Conservation (phyloP, 2,113 vertebrate genomes). For the Lanius collurio region DNA sequence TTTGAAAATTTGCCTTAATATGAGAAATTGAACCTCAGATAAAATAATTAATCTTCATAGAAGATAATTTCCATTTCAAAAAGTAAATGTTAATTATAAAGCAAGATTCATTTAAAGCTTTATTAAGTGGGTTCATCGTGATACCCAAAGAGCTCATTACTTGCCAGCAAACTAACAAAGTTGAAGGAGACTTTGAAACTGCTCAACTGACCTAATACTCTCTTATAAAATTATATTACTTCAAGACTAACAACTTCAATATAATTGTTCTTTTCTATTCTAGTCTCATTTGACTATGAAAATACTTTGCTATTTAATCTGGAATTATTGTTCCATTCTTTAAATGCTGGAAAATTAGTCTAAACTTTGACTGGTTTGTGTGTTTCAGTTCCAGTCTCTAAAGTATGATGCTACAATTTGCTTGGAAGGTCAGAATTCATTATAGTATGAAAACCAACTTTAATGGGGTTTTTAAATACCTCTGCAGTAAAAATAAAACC, state of each 20-base stretch:
- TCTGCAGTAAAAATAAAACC: not conserved
- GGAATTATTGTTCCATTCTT: not conserved
- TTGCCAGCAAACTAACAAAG: not conserved
- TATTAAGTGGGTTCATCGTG: not conserved
- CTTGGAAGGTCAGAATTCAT: not conserved
- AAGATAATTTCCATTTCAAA: not conserved
- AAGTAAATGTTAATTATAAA: not conserved
- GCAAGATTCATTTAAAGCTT: not conserved
- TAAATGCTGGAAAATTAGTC: not conserved
- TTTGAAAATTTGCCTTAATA: not conserved
- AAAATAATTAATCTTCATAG: not conserved
- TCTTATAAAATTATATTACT: not conserved
- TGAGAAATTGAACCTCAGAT: not conserved
- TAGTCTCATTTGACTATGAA: not conserved
- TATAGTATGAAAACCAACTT: constrained; percentile 7
- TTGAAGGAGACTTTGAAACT: not conserved
- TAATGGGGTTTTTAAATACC: not conserved
- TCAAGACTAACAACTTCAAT: not conserved
- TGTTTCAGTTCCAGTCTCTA: not conserved
- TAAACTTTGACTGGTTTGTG: not conserved
- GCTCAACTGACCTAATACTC: not conserved
- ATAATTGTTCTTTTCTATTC: not conserved
- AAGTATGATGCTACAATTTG: not conserved
- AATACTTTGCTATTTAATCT: not conserved
- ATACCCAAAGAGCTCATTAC: not conserved